Percentiles rank a stretch among this genome's conserved stretches.
Conservation (phyloP, 2,888 invertebrate genomes). For the Drosophila rellima region DNA sequence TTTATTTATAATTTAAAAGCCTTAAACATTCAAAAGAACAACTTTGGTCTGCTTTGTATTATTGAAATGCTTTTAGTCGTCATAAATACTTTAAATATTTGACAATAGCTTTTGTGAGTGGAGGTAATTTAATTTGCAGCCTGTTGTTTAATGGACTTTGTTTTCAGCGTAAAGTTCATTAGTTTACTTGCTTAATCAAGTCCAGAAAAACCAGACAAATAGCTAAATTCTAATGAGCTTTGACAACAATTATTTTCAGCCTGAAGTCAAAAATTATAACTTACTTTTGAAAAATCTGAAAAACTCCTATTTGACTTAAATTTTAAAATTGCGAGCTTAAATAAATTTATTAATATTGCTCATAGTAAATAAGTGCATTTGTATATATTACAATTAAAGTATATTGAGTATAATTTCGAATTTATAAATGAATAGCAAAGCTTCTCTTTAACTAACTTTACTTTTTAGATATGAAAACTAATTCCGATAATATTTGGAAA, state of each 20-base stretch:
- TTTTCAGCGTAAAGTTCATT: background rate
- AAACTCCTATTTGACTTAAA: too few species aligned
- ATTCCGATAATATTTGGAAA: too few species aligned
- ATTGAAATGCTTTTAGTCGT: background rate
- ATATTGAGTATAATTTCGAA: too few species aligned
- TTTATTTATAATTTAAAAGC: conserved; percentile 1
- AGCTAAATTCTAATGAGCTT: background rate
- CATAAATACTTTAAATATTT: conserved; percentile 12
- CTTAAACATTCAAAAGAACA: background rate
- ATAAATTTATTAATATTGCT: too few species aligned
- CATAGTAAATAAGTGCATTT: too few species aligned
- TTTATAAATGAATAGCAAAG: too few species aligned
- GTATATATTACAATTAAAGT: too few species aligned
- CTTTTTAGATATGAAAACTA: too few species aligned
- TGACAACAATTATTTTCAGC: background rate
- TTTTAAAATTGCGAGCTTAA: too few species aligned
- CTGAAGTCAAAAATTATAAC: background rate
- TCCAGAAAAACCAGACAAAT: background rate
- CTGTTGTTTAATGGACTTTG: conserved; percentile 15
- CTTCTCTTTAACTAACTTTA: too few species aligned
- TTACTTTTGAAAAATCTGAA: background rate
- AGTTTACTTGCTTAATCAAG: background rate
- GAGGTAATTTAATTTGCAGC: conserved; percentile 1
- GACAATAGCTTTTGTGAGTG: conserved; percentile 1
- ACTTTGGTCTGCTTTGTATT: conserved; percentile 1